Evolutionary conservation across 1,140 invertebrate species (phyloP).

Genomic region (Apis mellifera): Amel_HAv3.1 CM009934.2:10190501-10191000

Average conservation of each 20-base stretch:
- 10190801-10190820: neutral
- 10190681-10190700: neutral
- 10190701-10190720: neutral
- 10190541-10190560: slow-evolving; percentile 26
- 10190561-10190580: neutral
- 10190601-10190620: neutral
- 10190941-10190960: neutral
- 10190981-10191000: no score
- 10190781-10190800: slow-evolving; percentile 52
- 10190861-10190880: neutral
- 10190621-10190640: neutral
- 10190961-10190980: no score
- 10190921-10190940: no score
- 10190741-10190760: slow-evolving; percentile 23
- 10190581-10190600: neutral
- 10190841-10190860: neutral
- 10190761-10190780: slow-evolving; percentile 63
- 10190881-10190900: neutral
- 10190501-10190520: neutral
- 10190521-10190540: neutral
- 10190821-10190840: neutral
- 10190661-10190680: neutral
- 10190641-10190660: neutral
- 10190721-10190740: neutral
- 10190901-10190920: neutral